These are phyloP conservation scores for Australoheros scitulus DNA, from an alignment of 2,113 vertebrate species.

Conservation along the genomic window DNA sequence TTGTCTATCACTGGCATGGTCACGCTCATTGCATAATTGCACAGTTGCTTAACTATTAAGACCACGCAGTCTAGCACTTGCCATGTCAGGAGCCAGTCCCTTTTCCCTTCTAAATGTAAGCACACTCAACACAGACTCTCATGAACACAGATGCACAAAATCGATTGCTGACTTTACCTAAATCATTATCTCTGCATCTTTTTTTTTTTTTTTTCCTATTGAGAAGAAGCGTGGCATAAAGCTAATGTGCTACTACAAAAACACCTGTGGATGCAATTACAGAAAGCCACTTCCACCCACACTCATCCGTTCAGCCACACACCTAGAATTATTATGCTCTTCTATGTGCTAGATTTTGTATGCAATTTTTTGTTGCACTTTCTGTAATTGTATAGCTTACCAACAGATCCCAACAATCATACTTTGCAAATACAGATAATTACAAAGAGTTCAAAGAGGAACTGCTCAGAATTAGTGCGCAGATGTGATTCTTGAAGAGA, in stretches of 20 bases:
- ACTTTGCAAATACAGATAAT: slow-evolving; percentile 17
- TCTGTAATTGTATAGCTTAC: slow-evolving; percentile 7
- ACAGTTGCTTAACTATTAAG: slow-evolving; percentile 59
- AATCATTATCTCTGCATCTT: slow-evolving; percentile 2
- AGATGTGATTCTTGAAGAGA: slow-evolving; percentile 39
- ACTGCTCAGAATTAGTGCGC: slow-evolving; percentile 3
- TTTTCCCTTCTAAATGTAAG: slow-evolving; percentile 12
- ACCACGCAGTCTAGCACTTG: slow-evolving; percentile 64
- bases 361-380: not conserved
- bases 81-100: slow-evolving; percentile 40
- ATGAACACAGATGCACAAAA: slow-evolving; percentile 20
- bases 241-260: slow-evolving; percentile 20
- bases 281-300: slow-evolving; percentile 34
- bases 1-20: slow-evolving; percentile 65
- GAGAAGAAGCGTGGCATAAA: not conserved
- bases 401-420: not conserved
- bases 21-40: slow-evolving; percentile 60
- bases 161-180: not conserved
- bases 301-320: slow-evolving; percentile 19
- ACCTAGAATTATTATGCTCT: slow-evolving; percentile 6
- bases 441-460: slow-evolving; percentile 3
- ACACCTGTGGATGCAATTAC: slow-evolving; percentile 48
- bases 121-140: not conserved
- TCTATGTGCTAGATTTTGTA: slow-evolving; percentile 3
- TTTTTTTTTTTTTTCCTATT: not conserved